phyloP scores from a whole-genome alignment of 1,140 invertebrate genomes.

The Drosophila takahashii region DNA sequence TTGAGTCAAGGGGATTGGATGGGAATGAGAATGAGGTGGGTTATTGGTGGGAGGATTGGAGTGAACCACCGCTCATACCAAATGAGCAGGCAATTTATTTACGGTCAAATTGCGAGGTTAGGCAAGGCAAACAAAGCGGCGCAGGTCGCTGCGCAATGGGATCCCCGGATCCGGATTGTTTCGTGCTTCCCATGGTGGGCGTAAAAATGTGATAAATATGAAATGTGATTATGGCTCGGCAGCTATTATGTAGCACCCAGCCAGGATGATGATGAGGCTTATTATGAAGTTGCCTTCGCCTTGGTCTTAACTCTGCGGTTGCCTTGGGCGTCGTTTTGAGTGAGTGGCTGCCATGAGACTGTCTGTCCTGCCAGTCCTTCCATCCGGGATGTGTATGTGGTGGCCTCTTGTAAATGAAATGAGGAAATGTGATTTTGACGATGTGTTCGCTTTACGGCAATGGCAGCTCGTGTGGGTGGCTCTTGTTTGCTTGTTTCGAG shows the following conservation, averaged over 20 bases:
- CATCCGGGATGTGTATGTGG: not conserved
- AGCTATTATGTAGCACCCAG: constrained; percentile 68
- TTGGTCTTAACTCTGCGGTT: constrained; percentile 43
- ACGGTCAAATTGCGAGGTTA: constrained; percentile 83
- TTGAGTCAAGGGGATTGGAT: constrained; percentile 45
- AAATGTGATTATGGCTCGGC: constrained; percentile 80
- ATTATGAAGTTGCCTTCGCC: constrained; percentile 72
- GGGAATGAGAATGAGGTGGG: not conserved
- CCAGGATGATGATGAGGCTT: constrained; percentile 65
- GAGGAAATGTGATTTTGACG: constrained; percentile 82
- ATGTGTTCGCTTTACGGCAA: constrained; percentile 77
- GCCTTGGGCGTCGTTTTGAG: constrained; percentile 76
- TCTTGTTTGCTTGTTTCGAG: constrained; percentile 18
- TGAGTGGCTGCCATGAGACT: constrained; percentile 53
- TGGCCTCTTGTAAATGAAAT: constrained; percentile 46
- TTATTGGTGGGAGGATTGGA: not conserved
- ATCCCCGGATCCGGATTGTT: not conserved
- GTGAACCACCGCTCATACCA: constrained; percentile 55
- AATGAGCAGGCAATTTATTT: constrained; percentile 83
- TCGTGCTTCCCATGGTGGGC: constrained; percentile 53
- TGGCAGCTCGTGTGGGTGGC: constrained; percentile 26
- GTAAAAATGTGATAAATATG: constrained; percentile 84
- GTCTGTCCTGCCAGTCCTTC: constrained; percentile 12
- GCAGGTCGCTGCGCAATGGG: constrained; percentile 39
- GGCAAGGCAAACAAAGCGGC: constrained; percentile 71